Evolutionary conservation across 2,113 vertebrate genomes (phyloP), one percentile per base, ranked within the genome.

Genomic region (Phaetusa simplex): DNA sequence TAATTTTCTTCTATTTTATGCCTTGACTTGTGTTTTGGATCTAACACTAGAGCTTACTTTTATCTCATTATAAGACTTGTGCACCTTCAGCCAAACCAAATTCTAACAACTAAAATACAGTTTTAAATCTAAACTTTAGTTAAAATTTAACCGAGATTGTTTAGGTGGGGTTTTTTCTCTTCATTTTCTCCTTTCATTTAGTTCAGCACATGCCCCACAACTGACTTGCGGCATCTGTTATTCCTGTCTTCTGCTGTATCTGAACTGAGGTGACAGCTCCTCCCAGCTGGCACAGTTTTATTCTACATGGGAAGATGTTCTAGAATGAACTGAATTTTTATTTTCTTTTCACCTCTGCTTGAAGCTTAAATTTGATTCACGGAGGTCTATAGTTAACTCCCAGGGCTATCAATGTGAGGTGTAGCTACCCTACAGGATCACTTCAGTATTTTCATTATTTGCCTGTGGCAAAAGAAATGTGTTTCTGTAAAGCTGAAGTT

Each of bases 111-210:
- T 77, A 56, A 78, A 88, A 49, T 45, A 34, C 3, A 49, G 2
- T 56, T 91, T 96, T 9, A 79, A 88, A 61, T 45, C 49, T 73
- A 73, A 88, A 62, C 10, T 58, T 91, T 52, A 59, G 32, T 66
- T 69, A 70, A 86, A 85, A 70, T 52, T 36, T 56, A 89, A 29
- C 34, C 22, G 32, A 69, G 34, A 53, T 70, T 47, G 8, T 14
- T 47, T 78, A 16, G 34, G 42, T 73, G 2, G 5, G 0, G 1
- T 0, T 43, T 88, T 56, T 17, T 1, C 2, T 61, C 13, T 82
- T 59, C 1, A 4, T 88, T 92, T 92, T 74, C 20, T 72, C 20
- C 24, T 80, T 90, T 70, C 12, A 15, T 77, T 88, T 43, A 69
- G 21, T 19, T 70, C 30, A 87, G 14, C 12, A 26, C 14, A 36